A percentile compares a stretch with the other conserved stretches of the same genome.
Conservation (phyloP, 2,113 vertebrate species). For the Spizaetus ornatus region DNA sequence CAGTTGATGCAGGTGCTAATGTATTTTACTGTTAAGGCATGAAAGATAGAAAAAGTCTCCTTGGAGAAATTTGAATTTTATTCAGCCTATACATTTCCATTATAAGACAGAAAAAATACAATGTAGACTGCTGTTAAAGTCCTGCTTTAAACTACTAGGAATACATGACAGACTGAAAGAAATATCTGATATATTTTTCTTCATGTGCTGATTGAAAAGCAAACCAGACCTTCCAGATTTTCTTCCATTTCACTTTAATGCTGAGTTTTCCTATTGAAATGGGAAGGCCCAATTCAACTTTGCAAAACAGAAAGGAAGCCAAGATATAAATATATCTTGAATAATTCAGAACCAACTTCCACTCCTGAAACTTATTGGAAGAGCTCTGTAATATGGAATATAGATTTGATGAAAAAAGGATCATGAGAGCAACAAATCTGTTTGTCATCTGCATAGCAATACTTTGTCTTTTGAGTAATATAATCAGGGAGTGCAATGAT, state of each 20-base stretch:
- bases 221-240: neutral
- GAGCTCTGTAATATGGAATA: neutral
- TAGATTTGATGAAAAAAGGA: neutral
- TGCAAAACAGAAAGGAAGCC: neutral
- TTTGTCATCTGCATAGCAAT: neutral
- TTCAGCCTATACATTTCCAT: neutral
- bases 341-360: neutral
- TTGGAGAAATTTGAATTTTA: neutral
- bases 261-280: neutral
- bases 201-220: conserved; percentile 22
- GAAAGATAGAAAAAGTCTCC: neutral
- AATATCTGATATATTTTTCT: neutral
- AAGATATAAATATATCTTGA: neutral
- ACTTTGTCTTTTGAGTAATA: neutral
- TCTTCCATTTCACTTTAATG: neutral
- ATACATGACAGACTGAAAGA: conserved; percentile 11
- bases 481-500: neutral
- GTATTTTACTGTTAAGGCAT: neutral
- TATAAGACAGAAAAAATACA: neutral
- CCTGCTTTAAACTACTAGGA: neutral
- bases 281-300: neutral
- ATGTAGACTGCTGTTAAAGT: neutral
- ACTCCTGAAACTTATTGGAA: neutral
- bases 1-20: neutral
- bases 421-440: neutral